Base-by-base conservation (phyloP, 2,888 invertebrate genomes). In the Melieria crassipennis region DNA sequence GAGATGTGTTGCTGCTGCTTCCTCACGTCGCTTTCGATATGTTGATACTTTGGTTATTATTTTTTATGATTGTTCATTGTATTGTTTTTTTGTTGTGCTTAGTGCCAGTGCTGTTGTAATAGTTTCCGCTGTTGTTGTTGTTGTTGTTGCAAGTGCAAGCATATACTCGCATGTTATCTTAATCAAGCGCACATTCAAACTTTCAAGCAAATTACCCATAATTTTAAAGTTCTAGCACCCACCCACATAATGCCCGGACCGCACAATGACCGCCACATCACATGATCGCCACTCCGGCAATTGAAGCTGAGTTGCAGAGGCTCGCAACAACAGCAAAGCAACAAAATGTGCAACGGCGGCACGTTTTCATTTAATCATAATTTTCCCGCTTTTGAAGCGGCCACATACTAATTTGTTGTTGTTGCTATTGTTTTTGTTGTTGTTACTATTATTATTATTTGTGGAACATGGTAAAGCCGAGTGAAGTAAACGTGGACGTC, bases 311-410 rank as follows among this genome's bases (percentile, higher is more conserved):
- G 43, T 0, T 58, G 42, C 30, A 5, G 42, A n/a, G 9, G 10
- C 9, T 2, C 56, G n/a, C 47, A 42, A 68, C 50, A 50, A 13
- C 16, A 55, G 10, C 5, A 61, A 10, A 46, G 5, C 11, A 47
- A 62, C 43, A 16, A 16, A 42, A 42, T 43, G 43, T 6, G 42
- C 30, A 68, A 68, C 47, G 52, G 42, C 50, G 46, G 64, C 73
- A 73, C 73, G 73, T 70, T 66, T 70, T 64, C 73, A 67, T 73
- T 73, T 73, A 73, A 73, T 73, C 73, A 73, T 70, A 73, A 73
- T 73, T 73, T 70, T 56, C 68, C 48, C 30, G 30, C 30, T 30
- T 30, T 30, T 30, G 30, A 30, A 30, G 30, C 30, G 30, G 30
- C 30, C 30, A 30, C 30, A 30, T 30, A 30, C 30, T 30, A 30